phyloP scores from a whole-genome alignment of 2,113 vertebrate genomes.

The Chascanopsetta lugubris region DNA sequence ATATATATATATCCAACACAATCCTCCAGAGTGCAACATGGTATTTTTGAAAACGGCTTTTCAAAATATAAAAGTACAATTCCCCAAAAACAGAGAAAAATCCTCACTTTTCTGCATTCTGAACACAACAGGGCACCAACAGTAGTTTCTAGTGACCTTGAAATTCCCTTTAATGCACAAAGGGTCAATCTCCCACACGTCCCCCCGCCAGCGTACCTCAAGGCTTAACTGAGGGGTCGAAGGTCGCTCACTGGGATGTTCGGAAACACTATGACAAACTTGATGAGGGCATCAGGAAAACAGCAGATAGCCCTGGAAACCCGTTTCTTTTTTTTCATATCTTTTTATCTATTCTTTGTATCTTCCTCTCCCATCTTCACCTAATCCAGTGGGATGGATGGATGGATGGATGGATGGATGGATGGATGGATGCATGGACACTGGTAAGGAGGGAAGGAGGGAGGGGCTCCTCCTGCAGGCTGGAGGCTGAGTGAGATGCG shows the following conservation, averaged over 20 bases:
- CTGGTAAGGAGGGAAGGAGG: too few species aligned
- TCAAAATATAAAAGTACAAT: neutral
- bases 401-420: too few species aligned
- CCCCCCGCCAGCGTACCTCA: conserved; percentile 37
- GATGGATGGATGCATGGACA: too few species aligned
- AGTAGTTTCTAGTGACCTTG: conserved; percentile 48
- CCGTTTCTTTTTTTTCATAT: neutral
- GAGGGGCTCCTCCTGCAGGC: too few species aligned
- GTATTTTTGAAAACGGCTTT: neutral
- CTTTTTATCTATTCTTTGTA: too few species aligned
- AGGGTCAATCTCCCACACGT: conserved; percentile 31
- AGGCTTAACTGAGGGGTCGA: conserved; percentile 43
- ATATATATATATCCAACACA: too few species aligned
- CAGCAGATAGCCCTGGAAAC: conserved; percentile 35
- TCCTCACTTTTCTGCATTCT: neutral
- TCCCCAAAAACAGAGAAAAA: neutral
- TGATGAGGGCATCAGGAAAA: conserved; percentile 50
- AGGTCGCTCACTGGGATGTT: conserved; percentile 50
- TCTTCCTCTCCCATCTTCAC: neutral
- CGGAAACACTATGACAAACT: conserved; percentile 47
- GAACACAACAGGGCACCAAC: neutral
- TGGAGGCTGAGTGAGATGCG: too few species aligned
- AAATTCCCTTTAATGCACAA: conserved; percentile 29
- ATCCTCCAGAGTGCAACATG: neutral
- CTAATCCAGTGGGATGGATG: neutral